These are phyloP conservation scores for Ditula angustiorana DNA, from an alignment of 2,888 invertebrate genomes.

Conservation along the genomic window DNA sequence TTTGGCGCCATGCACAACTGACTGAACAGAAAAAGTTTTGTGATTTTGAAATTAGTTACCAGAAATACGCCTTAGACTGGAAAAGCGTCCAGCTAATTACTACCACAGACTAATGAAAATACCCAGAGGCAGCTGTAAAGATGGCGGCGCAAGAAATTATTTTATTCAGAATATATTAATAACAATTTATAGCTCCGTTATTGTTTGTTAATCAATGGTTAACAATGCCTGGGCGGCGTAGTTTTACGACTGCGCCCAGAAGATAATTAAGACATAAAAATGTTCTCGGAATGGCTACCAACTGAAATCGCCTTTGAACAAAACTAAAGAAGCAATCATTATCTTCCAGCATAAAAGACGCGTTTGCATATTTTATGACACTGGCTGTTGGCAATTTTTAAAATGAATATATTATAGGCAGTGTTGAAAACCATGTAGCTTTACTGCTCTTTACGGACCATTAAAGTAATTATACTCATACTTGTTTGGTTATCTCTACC, in stretches of 20 bases:
- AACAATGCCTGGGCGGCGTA: slow-evolving; percentile 40
- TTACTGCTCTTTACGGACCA: not conserved
- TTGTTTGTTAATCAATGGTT: slow-evolving; percentile 65
- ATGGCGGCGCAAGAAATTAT: slow-evolving; percentile 48
- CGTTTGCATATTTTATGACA: not conserved
- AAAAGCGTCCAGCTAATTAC: slow-evolving; percentile 19
- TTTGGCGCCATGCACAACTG: too few species aligned
- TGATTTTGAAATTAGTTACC: too few species aligned
- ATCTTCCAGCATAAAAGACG: slow-evolving; percentile 4
- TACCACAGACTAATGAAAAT: slow-evolving; percentile 21
- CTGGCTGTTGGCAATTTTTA: not conserved
- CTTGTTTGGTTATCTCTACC: too few species aligned
- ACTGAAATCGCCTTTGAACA: slow-evolving; percentile 22
- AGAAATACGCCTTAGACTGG: too few species aligned
- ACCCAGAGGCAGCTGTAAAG: slow-evolving; percentile 39
- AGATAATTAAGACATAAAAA: slow-evolving; percentile 69
- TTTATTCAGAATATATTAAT: slow-evolving; percentile 59
- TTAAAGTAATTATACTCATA: not conserved
- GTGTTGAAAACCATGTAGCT: not conserved
- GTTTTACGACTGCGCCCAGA: slow-evolving; percentile 52
- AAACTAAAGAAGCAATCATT: slow-evolving; percentile 12
- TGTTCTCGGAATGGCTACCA: slow-evolving; percentile 53
- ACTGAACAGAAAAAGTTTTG: too few species aligned
- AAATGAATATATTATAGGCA: not conserved
- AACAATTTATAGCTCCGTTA: slow-evolving; percentile 62